Base-by-base conservation (phyloP, 2,888 invertebrate species). In the Drosophila cyrtoloma region DNA sequence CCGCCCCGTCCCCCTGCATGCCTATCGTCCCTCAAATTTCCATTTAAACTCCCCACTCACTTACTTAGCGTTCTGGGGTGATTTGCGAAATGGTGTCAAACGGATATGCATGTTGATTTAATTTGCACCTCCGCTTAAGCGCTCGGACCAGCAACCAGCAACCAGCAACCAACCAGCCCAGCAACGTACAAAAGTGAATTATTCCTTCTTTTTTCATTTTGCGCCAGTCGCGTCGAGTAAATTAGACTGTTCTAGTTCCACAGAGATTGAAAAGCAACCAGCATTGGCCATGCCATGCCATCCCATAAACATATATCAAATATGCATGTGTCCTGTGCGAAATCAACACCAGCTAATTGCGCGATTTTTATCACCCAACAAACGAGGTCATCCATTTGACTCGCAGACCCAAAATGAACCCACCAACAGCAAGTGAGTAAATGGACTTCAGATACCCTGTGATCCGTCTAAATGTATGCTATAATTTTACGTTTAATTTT, bases 81-180 rank as follows among this genome's bases (percentile, higher is more conserved):
- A 74, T 81, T 86, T 82, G 72, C 82, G 90, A 88, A 91, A 89
- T 79, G 90, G 91, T 91, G 88, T 89, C 91, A 88, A 88, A 79
- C 88, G 88, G 88, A 88, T 91, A 91, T 88, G 91, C 88, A 88
- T 88, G 91, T 89, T 88, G 90, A 89, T 91, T 91, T 91, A 87
- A 91, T 87, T 87, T 87, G 87, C 87, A 91, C 87, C 87, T 87
- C 73, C 85, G 76, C 79, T 90, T 91, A 87, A 90, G 86, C 86
- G 86, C 89, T 84, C 55, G 65, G 72, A 71, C 73, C 44, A 14
- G 12, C 35, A 22, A 68, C 12, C 52, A 35, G 32, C 52, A n/a
- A 68, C 65, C 42, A 12, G 10, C 33, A 22, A 16, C 19, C 16
- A 47, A 55, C 33, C 55, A 28, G 28, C 59, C 61, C 61, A 44